phyloP scores from a whole-genome alignment of 2,797 vertebrate genomes.

The Lepilemur septentrionalis region DNA sequence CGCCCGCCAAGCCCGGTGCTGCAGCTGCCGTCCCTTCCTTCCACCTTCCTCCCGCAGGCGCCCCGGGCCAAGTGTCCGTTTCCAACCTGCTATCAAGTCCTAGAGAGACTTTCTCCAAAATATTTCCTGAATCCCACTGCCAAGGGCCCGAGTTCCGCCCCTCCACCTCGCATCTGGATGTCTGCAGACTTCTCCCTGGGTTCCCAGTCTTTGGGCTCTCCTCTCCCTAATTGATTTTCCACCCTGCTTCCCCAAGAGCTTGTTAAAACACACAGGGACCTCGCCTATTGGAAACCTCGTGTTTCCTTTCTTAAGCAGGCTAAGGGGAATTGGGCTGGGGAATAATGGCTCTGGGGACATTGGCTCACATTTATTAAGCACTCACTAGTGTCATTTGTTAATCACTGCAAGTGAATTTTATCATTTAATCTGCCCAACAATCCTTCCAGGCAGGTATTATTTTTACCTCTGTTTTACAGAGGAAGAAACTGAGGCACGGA shows the following conservation, averaged over 20 bases:
- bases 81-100: not conserved
- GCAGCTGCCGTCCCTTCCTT: not conserved
- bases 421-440: not conserved
- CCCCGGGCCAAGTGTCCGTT: not conserved
- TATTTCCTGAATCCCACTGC: not conserved
- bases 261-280: not conserved
- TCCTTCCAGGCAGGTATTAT: not conserved
- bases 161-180: not conserved
- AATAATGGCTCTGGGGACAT: not conserved
- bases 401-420: not conserved
- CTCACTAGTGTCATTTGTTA: not conserved
- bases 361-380: not conserved
- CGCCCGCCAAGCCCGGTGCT: not conserved
- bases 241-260: not conserved
- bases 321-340: not conserved
- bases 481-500: not conserved
- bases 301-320: not conserved
- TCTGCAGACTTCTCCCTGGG: not conserved
- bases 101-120: not conserved
- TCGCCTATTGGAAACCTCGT: not conserved
- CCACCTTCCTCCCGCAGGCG: not conserved
- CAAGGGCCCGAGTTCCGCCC: not conserved
- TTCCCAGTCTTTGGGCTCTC: not conserved
- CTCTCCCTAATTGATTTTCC: conserved; percentile 41
- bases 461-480: not conserved